These are phyloP conservation scores for Antheraea yamamai DNA, from an alignment of 2,888 invertebrate species.

Conservation along the genomic window DNA sequence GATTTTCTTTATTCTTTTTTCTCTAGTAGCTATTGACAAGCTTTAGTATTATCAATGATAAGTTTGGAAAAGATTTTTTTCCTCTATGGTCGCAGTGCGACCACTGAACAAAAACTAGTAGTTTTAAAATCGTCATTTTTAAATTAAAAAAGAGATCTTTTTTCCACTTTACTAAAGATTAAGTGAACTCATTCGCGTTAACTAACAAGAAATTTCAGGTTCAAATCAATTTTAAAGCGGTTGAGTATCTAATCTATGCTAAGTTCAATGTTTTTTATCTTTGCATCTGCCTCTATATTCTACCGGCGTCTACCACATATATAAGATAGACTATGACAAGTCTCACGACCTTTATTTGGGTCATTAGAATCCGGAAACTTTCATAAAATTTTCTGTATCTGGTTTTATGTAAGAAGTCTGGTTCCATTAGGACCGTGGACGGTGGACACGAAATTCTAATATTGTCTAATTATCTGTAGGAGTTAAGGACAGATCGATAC, in stretches of 20 bases:
- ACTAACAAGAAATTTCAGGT: neutral
- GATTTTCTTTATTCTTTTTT: too few species aligned
- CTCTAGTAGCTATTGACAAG: too few species aligned
- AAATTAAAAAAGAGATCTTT: neutral
- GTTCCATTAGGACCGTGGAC: neutral
- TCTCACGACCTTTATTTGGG: neutral
- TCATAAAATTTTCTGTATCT: neutral
- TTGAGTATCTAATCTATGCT: too few species aligned
- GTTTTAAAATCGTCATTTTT: too few species aligned
- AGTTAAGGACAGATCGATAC: neutral
- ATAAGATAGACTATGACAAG: neutral
- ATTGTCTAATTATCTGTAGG: neutral
- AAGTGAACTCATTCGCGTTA: neutral
- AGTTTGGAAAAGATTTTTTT: too few species aligned
- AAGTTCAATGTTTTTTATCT: too few species aligned
- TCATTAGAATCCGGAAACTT: neutral
- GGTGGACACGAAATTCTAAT: neutral
- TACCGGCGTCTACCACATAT: too few species aligned
- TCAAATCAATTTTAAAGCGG: neutral
- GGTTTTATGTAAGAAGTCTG: neutral
- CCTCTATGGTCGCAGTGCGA: too few species aligned
- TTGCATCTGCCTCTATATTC: too few species aligned
- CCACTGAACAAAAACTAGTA: too few species aligned
- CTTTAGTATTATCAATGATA: too few species aligned
- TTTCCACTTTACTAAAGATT: neutral